A percentile compares a stretch with the other conserved stretches of the same genome.
phyloP scores from a whole-genome alignment of 2,113 vertebrate species.

The Phaethornis superciliosus region DNA sequence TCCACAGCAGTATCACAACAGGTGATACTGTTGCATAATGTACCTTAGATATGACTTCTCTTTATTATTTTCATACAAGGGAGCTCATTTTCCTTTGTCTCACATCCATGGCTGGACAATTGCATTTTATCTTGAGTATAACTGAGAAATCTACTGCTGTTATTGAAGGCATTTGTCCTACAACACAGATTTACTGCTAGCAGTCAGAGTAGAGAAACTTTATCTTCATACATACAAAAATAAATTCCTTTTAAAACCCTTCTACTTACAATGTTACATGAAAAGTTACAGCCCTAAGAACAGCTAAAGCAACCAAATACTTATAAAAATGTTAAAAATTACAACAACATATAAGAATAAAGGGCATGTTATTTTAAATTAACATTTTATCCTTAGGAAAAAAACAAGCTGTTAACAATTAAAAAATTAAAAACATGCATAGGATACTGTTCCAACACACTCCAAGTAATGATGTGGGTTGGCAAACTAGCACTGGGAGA shows the following conservation, averaged over 20 bases:
- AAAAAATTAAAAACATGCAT: slow-evolving; percentile 19
- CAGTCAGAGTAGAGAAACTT: neutral
- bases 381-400: neutral
- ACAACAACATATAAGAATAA: neutral
- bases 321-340: neutral
- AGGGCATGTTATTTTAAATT: neutral
- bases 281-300: neutral
- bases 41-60: neutral
- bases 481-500: neutral
- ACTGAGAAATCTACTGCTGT: neutral
- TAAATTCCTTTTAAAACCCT: neutral
- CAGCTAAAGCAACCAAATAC: neutral
- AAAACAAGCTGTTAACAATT: neutral
- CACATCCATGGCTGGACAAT: neutral
- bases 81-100: neutral
- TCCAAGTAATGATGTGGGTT: neutral
- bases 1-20: neutral
- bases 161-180: neutral
- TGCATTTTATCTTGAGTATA: neutral
- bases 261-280: neutral
- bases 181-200: neutral
- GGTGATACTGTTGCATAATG: neutral
- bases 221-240: neutral
- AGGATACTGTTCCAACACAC: slow-evolving; percentile 24
- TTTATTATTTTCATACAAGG: neutral